Evolutionary conservation across 1,140 invertebrate genomes (phyloP).

Genomic region (Orius insidiosus): DNA sequence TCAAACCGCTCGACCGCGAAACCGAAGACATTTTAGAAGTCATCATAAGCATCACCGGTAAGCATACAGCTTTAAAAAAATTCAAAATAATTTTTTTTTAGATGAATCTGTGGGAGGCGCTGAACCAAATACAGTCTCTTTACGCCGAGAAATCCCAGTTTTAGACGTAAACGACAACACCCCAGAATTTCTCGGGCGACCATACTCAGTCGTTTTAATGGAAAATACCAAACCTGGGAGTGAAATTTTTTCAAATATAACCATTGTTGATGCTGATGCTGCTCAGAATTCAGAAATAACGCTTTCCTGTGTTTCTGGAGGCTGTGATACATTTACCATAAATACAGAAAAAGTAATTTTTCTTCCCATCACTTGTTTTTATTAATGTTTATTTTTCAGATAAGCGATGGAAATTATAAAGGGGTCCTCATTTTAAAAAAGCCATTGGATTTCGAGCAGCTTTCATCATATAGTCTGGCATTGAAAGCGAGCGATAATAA

Average conservation of each 20-base stretch:
- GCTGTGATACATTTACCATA: slow-evolving; percentile 46
- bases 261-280: slow-evolving; percentile 58
- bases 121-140: slow-evolving; percentile 59
- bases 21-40: slow-evolving; percentile 51
- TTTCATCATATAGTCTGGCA: slow-evolving; percentile 50
- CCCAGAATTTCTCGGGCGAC: slow-evolving; percentile 48
- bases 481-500: slow-evolving; percentile 47
- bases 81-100: too few species aligned
- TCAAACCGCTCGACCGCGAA: slow-evolving; percentile 58
- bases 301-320: slow-evolving; percentile 45
- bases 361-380: background rate
- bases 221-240: slow-evolving; percentile 48
- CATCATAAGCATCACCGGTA: slow-evolving; percentile 71
- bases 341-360: slow-evolving; percentile 38
- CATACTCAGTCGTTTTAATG: slow-evolving; percentile 50
- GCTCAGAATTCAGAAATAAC: slow-evolving; percentile 55
- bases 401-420: slow-evolving; percentile 48
- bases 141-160: slow-evolving; percentile 57
- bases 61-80: too few species aligned
- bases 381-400: slow-evolving; percentile 25
- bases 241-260: slow-evolving; percentile 40
- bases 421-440: slow-evolving; percentile 43
- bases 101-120: slow-evolving; percentile 48
- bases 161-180: slow-evolving; percentile 61
- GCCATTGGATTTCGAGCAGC: slow-evolving; percentile 52